A percentile compares a stretch with the other conserved stretches of the same genome.
These are phyloP conservation scores for Cercopithecus mitis DNA, from an alignment of 2,797 vertebrate species.

Conservation along the genomic window DNA sequence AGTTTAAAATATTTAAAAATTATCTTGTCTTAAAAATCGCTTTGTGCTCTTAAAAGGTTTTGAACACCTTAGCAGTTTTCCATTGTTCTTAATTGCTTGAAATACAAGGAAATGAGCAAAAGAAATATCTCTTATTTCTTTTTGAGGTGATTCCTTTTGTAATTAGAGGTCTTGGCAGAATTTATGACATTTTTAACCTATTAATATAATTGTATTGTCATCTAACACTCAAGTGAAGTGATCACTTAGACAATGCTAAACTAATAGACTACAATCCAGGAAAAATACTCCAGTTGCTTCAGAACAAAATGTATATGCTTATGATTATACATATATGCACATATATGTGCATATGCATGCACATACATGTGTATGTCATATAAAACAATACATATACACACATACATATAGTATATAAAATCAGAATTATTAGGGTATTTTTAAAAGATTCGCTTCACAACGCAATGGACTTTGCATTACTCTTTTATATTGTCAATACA, in stretches of 20 bases:
- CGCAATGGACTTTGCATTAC: not conserved
- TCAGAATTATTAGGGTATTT: not conserved
- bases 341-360: not conserved
- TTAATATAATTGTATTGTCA: not conserved
- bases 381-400: not conserved
- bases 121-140: not conserved
- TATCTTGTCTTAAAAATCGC: not conserved
- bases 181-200: not conserved
- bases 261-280: not conserved
- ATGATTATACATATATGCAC: too few relatives aligned
- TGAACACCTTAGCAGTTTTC: conserved; percentile 20
- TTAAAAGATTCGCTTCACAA: not conserved
- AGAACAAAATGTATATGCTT: not conserved
- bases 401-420: not conserved
- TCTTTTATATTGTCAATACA: not conserved
- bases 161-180: conserved; percentile 2
- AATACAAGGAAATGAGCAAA: conserved; percentile 27
- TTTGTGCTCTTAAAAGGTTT: conserved; percentile 27
- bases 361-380: too few relatives aligned
- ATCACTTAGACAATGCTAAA: not conserved
- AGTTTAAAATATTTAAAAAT: conserved; percentile 41
- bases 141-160: not conserved
- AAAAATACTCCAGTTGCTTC: not conserved
- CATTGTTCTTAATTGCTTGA: conserved; percentile 40
- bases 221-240: not conserved